Conservation (phyloP, 2,888 invertebrate genomes). For the Quadroppia sp. region DNA sequence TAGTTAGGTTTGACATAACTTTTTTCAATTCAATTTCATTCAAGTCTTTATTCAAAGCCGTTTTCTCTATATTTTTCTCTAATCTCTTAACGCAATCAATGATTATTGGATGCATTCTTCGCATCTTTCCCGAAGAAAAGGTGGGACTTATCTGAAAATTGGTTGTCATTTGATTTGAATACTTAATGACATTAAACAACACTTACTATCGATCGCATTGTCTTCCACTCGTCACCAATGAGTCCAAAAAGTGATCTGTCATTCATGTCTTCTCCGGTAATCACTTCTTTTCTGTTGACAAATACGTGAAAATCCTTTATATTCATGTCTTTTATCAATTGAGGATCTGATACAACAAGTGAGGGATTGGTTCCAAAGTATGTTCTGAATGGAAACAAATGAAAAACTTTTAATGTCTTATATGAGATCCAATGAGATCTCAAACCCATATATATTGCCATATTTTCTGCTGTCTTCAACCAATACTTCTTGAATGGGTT, state of each 20-base stretch:
- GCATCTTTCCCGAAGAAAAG: neutral
- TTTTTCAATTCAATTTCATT: constrained; percentile 31
- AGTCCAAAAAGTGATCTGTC: constrained; percentile 1
- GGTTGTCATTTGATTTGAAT: neutral
- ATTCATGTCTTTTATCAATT: constrained; percentile 40
- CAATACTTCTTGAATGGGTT: neutral
- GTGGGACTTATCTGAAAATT: neutral
- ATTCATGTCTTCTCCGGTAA: neutral
- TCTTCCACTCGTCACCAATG: neutral
- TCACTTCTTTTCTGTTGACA: constrained; percentile 20
- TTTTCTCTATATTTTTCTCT: neutral
- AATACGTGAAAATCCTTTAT: constrained; percentile 45
- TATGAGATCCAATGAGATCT: no score
- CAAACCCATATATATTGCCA: constrained; percentile 36
- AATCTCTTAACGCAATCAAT: neutral
- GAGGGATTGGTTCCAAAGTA: neutral
- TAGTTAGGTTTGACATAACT: constrained; percentile 58
- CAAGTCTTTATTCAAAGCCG: neutral
- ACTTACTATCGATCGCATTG: neutral
- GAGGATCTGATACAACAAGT: constrained; percentile 38
- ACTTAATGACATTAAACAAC: neutral
- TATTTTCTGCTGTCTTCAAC: constrained; percentile 9
- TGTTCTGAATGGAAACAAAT: neutral
- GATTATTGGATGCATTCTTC: constrained; percentile 1
- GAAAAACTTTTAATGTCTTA: neutral